Conservation (phyloP, 2,113 vertebrate genomes). For the Deroptyus accipitrinus region DNA sequence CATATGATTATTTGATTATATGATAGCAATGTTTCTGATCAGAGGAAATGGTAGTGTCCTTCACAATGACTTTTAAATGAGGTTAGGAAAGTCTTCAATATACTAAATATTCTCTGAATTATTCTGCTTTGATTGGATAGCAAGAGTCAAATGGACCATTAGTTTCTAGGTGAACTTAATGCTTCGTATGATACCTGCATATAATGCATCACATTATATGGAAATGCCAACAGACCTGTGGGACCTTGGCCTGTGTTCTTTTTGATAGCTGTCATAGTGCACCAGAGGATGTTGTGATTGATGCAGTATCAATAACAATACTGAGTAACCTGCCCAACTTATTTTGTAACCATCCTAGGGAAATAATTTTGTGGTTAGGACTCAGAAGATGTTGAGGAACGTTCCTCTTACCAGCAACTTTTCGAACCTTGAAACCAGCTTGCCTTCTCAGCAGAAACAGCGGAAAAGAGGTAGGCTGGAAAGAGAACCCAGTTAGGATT, state of each 20-base stretch:
- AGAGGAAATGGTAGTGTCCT: background rate
- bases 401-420: background rate
- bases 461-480: background rate
- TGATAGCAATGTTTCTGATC: background rate
- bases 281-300: background rate
- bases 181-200: background rate
- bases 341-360: slow-evolving; percentile 4
- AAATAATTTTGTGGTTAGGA: slow-evolving; percentile 26
- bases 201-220: background rate
- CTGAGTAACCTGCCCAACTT: background rate
- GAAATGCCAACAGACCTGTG: background rate
- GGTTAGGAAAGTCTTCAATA: background rate
- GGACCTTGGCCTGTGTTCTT: background rate
- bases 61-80: background rate
- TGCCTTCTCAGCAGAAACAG: background rate
- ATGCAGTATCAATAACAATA: slow-evolving; percentile 18
- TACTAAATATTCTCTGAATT: background rate
- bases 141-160: background rate
- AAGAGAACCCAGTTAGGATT: background rate
- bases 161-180: background rate
- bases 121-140: background rate
- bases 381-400: slow-evolving; percentile 25
- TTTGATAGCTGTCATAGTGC: background rate
- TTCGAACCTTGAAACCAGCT: background rate
- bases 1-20: background rate